phyloP scores from a whole-genome alignment of 2,888 invertebrate genomes.

The Zhengitettix transpicula region DNA sequence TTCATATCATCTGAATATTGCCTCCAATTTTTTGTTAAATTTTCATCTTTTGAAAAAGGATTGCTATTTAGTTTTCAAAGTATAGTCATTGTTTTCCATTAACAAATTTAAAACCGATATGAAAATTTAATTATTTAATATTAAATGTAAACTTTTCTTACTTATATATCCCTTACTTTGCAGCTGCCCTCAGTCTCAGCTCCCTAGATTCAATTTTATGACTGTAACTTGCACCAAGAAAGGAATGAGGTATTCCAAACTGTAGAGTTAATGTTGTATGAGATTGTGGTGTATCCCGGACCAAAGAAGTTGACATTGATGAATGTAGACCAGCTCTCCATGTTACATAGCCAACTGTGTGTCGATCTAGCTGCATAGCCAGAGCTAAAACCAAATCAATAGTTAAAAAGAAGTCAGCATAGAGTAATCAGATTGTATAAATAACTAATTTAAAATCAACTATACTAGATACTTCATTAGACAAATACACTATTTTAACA shows the following conservation, averaged over 20 bases:
- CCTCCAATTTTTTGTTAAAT: too few relatives aligned
- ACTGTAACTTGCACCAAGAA: constrained; percentile 55
- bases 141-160: too few relatives aligned
- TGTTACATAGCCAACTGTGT: constrained; percentile 75
- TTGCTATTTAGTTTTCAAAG: too few relatives aligned
- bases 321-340: constrained; percentile 53
- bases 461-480: too few relatives aligned
- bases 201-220: constrained; percentile 66
- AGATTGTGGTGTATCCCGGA: constrained; percentile 55
- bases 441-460: too few relatives aligned
- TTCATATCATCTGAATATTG: too few relatives aligned
- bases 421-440: too few relatives aligned
- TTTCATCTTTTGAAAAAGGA: too few relatives aligned
- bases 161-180: constrained; percentile 45
- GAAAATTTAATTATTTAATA: too few relatives aligned
- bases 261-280: constrained; percentile 54
- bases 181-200: constrained; percentile 54
- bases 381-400: constrained; percentile 41
- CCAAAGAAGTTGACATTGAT: constrained; percentile 65
- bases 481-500: too few relatives aligned
- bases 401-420: neutral
- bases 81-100: too few relatives aligned
- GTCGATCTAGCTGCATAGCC: constrained; percentile 71
- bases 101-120: too few relatives aligned
- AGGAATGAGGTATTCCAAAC: constrained; percentile 68